These are phyloP conservation scores for Melanerpes aurifrons DNA, from an alignment of 2,113 vertebrate species.

Conservation along the genomic window DNA sequence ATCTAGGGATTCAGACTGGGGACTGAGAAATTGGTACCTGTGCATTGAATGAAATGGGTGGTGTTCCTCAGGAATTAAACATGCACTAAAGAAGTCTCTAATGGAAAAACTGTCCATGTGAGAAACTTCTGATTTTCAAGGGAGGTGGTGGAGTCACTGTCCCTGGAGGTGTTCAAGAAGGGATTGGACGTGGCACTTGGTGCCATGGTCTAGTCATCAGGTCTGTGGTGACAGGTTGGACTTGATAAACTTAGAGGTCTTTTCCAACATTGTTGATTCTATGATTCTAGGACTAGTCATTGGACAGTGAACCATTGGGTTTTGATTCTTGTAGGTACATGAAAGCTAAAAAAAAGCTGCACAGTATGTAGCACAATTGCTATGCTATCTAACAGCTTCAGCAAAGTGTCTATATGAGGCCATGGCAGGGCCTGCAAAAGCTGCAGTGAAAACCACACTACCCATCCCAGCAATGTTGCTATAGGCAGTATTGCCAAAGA, in stretches of 20 bases:
- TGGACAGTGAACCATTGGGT: not conserved
- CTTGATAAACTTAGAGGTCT: too few relatives aligned
- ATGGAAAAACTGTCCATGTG: not conserved
- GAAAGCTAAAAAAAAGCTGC: not conserved
- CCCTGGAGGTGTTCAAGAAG: too few relatives aligned
- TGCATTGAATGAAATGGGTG: not conserved
- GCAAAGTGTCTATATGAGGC: not conserved
- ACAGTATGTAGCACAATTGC: not conserved
- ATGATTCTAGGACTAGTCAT: not conserved
- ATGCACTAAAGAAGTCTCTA: not conserved
- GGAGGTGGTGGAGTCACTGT: too few relatives aligned
- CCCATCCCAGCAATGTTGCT: not conserved
- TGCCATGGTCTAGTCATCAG: too few relatives aligned
- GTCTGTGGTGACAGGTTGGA: too few relatives aligned
- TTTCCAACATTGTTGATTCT: too few relatives aligned
- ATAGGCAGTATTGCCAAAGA: fast-evolving
- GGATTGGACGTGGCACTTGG: too few relatives aligned
- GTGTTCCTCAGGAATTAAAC: not conserved
- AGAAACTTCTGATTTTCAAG: not conserved
- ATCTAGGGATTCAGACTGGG: fast-evolving
- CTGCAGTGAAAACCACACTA: not conserved
- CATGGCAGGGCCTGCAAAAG: not conserved
- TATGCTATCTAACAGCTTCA: not conserved
- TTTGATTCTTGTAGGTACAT: not conserved
- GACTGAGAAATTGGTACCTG: not conserved